These are phyloP conservation scores for Agrotis puta DNA, from an alignment of 2,888 invertebrate genomes.

Conservation along the genomic window DNA sequence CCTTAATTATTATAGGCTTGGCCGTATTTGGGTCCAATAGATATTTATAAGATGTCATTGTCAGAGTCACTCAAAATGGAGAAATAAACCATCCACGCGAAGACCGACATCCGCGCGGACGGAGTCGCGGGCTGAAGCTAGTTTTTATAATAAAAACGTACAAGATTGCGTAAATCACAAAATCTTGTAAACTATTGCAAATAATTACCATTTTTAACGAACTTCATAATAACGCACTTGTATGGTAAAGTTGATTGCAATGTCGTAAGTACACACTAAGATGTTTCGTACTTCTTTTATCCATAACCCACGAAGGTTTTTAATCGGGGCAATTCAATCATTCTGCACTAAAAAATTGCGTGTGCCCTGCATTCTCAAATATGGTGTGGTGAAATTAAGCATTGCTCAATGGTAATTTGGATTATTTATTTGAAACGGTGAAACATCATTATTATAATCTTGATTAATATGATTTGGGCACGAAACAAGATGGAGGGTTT, in stretches of 20 bases:
- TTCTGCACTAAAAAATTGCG: conserved; percentile 48
- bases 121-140: too few relatives aligned
- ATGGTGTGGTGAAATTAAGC: conserved; percentile 40
- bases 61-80: too few relatives aligned
- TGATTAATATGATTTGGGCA: conserved; percentile 26
- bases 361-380: conserved; percentile 23
- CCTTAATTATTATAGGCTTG: too few relatives aligned
- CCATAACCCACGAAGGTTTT: conserved; percentile 42
- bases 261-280: conserved; percentile 31
- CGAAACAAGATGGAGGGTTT: conserved; percentile 32
- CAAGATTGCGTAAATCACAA: neutral
- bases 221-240: neutral
- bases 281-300: conserved; percentile 44
- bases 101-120: too few relatives aligned
- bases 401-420: conserved; percentile 49
- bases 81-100: too few relatives aligned
- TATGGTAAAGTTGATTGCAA: conserved; percentile 3
- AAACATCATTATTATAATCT: conserved; percentile 17
- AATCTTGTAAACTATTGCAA: conserved; percentile 8
- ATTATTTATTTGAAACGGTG: conserved; percentile 23
- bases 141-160: neutral
- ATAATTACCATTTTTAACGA: conserved; percentile 28
- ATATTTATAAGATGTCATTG: too few relatives aligned
- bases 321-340: conserved; percentile 39
- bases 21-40: too few relatives aligned